Percentiles rank a stretch among this genome's conserved stretches.
These are phyloP conservation scores for Epirrhoe alternata DNA, from an alignment of 2,888 invertebrate species.

Conservation along the genomic window DNA sequence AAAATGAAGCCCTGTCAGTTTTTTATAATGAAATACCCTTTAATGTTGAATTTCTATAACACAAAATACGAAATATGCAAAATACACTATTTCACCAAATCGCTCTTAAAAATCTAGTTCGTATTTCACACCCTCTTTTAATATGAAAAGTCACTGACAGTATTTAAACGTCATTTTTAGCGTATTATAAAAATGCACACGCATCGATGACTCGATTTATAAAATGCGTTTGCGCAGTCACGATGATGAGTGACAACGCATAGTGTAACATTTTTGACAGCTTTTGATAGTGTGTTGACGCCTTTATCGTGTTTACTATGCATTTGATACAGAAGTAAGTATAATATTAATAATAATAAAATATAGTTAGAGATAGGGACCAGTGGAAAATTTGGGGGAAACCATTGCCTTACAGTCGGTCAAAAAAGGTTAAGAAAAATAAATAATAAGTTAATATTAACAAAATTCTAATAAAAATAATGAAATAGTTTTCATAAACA, in stretches of 20 bases:
- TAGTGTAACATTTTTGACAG: conserved; percentile 34
- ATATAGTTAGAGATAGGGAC: too few species aligned
- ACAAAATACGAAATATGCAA: too few species aligned
- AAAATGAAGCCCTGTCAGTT: too few species aligned
- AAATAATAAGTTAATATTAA: too few species aligned
- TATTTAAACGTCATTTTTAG: conserved; percentile 29
- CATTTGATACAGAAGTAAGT: neutral
- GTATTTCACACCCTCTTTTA: conserved; percentile 25
- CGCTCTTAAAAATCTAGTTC: conserved; percentile 9
- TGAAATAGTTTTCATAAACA: too few species aligned
- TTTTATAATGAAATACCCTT: too few species aligned
- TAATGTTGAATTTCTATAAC: too few species aligned
- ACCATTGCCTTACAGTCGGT: too few species aligned
- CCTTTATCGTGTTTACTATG: conserved; percentile 44
- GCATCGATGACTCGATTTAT: conserved; percentile 25
- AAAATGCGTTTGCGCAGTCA: conserved; percentile 34
- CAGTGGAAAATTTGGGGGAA: too few species aligned
- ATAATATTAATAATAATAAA: neutral
- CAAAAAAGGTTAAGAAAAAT: too few species aligned
- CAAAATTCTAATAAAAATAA: too few species aligned
- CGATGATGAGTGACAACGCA: conserved; percentile 33
- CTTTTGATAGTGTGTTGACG: conserved; percentile 43
- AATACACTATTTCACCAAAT: neutral
- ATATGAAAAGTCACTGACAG: conserved; percentile 31
- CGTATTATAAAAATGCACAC: conserved; percentile 32